Evolutionary conservation across 2,888 invertebrate species (phyloP).

Genomic region (Diadegma fenestrale): DNA sequence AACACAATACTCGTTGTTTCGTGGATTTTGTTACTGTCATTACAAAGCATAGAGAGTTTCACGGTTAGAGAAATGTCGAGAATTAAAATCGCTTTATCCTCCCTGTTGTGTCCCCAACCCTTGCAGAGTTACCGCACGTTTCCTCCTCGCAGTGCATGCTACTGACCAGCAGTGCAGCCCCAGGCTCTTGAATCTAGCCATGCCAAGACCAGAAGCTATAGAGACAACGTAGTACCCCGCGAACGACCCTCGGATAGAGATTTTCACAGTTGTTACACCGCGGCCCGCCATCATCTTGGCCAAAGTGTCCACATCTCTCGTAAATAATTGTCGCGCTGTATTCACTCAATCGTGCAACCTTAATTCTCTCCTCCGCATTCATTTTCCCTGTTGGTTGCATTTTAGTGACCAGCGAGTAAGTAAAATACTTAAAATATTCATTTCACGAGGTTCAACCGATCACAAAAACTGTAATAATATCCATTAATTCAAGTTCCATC

Average conservation of each 20-base stretch:
- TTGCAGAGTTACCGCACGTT: slow-evolving; percentile 35
- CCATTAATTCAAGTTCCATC: background rate
- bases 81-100: slow-evolving; percentile 68
- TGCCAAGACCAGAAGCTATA: slow-evolving; percentile 39
- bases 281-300: slow-evolving; percentile 28
- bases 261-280: slow-evolving; percentile 64
- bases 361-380: slow-evolving; percentile 31
- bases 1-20: slow-evolving; percentile 44
- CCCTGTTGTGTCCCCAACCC: slow-evolving; percentile 9
- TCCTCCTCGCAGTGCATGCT: slow-evolving; percentile 21
- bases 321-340: slow-evolving; percentile 63
- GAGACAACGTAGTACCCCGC: slow-evolving; percentile 58
- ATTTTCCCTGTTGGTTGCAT: slow-evolving; percentile 2
- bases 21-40: slow-evolving; percentile 38
- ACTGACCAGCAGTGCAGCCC: slow-evolving; percentile 17
- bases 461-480: background rate
- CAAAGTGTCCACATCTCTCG: slow-evolving; percentile 45
- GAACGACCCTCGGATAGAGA: slow-evolving; percentile 67
- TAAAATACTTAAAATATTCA: background rate
- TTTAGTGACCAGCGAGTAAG: background rate
- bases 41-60: slow-evolving; percentile 36
- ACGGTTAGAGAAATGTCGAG: slow-evolving; percentile 34
- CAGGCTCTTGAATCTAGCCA: slow-evolving; percentile 31
- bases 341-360: slow-evolving; percentile 23
- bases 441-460: background rate